These are phyloP conservation scores for Phylloscopus whistleri DNA, from an alignment of 2,113 vertebrate genomes.

Conservation along the genomic window DNA sequence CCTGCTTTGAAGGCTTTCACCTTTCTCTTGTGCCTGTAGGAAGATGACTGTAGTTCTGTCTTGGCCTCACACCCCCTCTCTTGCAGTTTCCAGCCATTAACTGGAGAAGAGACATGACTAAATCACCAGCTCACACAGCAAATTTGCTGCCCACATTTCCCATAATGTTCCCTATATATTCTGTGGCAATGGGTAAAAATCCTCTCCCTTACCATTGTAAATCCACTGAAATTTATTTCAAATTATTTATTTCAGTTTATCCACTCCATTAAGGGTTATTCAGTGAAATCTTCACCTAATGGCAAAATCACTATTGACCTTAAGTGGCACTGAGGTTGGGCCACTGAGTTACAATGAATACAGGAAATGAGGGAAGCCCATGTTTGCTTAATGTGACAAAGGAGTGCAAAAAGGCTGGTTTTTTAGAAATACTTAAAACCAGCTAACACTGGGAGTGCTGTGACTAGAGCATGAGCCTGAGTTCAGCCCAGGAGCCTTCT, in stretches of 20 bases:
- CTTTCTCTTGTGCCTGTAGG: not conserved
- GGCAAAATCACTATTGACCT: not conserved
- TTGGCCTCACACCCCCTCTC: not conserved
- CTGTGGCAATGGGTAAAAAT: not conserved
- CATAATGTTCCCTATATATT: not conserved
- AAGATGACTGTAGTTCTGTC: not conserved
- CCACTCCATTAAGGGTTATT: not conserved
- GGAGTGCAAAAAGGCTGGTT: not conserved
- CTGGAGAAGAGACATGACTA: not conserved
- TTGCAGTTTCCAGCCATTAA: not conserved
- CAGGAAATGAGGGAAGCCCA: not conserved
- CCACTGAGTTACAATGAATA: not conserved
- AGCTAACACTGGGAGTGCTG: not conserved
- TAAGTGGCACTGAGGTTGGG: not conserved
- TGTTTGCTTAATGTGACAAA: not conserved
- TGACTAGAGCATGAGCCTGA: not conserved
- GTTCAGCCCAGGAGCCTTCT: not conserved
- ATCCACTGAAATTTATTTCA: not conserved
- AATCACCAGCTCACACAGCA: not conserved
- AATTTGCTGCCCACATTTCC: not conserved
- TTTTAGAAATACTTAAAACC: not conserved
- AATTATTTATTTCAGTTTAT: not conserved
- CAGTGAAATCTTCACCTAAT: not conserved
- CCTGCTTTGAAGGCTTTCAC: not conserved
- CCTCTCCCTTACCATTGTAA: not conserved